A percentile compares a stretch with the other conserved stretches of the same genome.
phyloP scores from a whole-genome alignment of 1,140 invertebrate species.

The Chymomyza costata region DNA sequence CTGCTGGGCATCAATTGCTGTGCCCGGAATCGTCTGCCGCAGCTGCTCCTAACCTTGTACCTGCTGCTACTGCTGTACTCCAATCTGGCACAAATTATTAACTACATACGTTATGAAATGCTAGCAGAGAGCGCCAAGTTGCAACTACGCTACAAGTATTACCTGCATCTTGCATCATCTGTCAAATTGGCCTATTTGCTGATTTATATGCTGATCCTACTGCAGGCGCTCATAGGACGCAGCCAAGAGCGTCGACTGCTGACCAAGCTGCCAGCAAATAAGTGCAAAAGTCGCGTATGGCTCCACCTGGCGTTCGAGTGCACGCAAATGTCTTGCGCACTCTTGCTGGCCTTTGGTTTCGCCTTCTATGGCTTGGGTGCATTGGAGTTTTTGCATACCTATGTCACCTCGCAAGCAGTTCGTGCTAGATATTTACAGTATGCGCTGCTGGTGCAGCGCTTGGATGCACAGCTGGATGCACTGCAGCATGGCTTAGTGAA shows the following conservation, averaged over 20 bases:
- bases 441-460: conserved; percentile 32
- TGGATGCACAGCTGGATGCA: conserved; percentile 28
- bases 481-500: conserved; percentile 10
- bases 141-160: not conserved
- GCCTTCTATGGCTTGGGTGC: not conserved
- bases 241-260: conserved; percentile 18
- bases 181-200: conserved; percentile 37
- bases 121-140: not conserved
- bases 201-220: conserved; percentile 22
- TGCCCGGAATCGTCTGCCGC: conserved; percentile 11
- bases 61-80: conserved; percentile 25
- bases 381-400: not conserved
- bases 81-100: conserved; percentile 3
- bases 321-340: not conserved
- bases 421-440: conserved; percentile 47
- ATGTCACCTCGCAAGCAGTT: conserved; percentile 32
- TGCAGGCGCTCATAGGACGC: conserved; percentile 15
- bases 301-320: conserved; percentile 21
- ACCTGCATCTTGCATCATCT: conserved; percentile 11
- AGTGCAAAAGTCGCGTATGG: not conserved
- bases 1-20: conserved; percentile 34
- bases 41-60: conserved; percentile 19
- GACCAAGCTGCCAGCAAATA: conserved; percentile 24
- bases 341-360: not conserved
- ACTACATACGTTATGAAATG: not conserved